Evolutionary conservation across 2,888 invertebrate genomes (phyloP), one percentile per base, ranked within the genome.

Genomic region (Mycalesis mineus): DNA sequence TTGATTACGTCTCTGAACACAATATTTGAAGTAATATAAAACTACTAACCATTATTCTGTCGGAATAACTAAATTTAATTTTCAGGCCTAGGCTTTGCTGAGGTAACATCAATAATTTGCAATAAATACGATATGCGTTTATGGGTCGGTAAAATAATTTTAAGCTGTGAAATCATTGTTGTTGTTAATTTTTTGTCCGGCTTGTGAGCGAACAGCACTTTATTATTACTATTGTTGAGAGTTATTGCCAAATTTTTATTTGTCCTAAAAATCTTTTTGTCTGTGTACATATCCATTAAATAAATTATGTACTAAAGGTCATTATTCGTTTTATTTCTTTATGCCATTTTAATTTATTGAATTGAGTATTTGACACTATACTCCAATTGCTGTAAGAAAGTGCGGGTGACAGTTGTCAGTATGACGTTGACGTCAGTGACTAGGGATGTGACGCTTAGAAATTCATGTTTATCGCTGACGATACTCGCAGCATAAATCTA

Each of bases 211-310:
- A 45, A 78, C 77, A 78, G 75, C 74, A 77, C 70, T 42, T n/a
- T n/a, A 28, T 42, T 42, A 13, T 75, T 81, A 70, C 84, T 82
- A 82, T 84, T 85, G 86, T 88, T 87, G 77, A 84, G 74, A 81
- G 76, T 86, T 84, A 82, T 84, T 84, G 85, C 85, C 84, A 84
- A 86, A 63, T 85, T 81, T 84, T 86, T 84, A 84, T 85, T 86
- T 87, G 81, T 82, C 78, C 77, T 82, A 81, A 82, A 49, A 77
- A 73, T 72, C 72, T 81, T 82, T 47, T 83, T 84, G 80, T 85
- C 84, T 84, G 79, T 87, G 87, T 88, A 88, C 87, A 88, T 88
- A 88, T 87, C 87, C 84, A 84, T 81, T 84, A 78, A 88, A 86
- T 86, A 87, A 87, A 85, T 83, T 82, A 86, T 87, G 85, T 87